Conservation (phyloP, 1,140 invertebrate species). For the Pseudomyrmex flavicornis region DNA sequence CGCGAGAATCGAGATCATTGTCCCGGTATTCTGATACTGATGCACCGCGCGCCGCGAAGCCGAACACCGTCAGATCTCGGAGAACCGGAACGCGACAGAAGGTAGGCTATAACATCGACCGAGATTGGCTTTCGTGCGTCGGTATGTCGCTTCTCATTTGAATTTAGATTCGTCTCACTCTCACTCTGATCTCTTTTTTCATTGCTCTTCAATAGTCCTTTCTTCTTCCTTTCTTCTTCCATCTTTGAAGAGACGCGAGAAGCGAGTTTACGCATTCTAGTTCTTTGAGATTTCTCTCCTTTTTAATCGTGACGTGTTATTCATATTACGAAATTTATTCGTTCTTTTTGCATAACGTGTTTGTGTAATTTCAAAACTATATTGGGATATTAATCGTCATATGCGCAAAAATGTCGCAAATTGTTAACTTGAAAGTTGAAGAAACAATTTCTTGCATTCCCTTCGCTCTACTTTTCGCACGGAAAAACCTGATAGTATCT, state of each 20-base stretch:
- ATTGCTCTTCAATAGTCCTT: slow-evolving; percentile 2
- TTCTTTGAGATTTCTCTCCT: slow-evolving; percentile 1
- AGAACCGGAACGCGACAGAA: slow-evolving; percentile 29
- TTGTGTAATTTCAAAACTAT: no score
- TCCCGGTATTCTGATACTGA: slow-evolving; percentile 69
- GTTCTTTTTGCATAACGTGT: not conserved
- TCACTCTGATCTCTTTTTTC: slow-evolving; percentile 23
- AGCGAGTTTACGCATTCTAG: slow-evolving; percentile 10
- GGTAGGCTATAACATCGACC: slow-evolving; percentile 73
- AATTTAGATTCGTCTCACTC: slow-evolving; percentile 81
- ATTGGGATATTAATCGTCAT: no score
- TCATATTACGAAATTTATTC: not conserved
- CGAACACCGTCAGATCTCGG: slow-evolving; percentile 33
- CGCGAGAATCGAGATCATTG: slow-evolving; percentile 57
- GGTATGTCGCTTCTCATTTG: slow-evolving; percentile 79
- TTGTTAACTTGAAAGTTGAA: no score
- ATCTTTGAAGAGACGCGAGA: not conserved
- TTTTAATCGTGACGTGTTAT: not conserved
- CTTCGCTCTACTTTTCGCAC: slow-evolving; percentile 39
- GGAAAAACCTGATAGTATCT: slow-evolving; percentile 43
- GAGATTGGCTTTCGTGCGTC: slow-evolving; percentile 77
- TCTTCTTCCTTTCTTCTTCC: slow-evolving; percentile 2
- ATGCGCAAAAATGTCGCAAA: no score
- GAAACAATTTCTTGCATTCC: no score
- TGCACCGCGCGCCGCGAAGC: slow-evolving; percentile 64